Percentiles rank a stretch among this genome's conserved stretches.
Evolutionary conservation across 2,797 vertebrate species (phyloP).

Genomic region (Limnodromus scolopaceus): DNA sequence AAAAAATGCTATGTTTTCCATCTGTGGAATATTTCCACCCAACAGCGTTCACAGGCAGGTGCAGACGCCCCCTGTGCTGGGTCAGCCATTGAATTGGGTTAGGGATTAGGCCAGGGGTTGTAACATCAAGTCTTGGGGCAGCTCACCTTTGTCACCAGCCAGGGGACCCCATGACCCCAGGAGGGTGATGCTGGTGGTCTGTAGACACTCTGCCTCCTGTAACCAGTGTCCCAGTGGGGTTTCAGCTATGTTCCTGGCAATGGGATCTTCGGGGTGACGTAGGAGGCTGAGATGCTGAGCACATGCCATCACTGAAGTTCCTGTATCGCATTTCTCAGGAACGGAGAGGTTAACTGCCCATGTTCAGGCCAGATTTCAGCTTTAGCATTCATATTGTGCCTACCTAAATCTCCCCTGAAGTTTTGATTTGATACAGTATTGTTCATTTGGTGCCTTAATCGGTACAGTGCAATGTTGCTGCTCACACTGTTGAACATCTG

Average conservation of each 20-base stretch:
- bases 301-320: not conserved
- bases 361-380: constrained; percentile 13
- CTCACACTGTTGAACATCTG: not conserved
- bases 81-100: not conserved
- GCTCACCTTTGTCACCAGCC: not conserved
- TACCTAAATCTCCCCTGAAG: constrained; percentile 33
- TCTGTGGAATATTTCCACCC: not conserved
- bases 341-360: not conserved
- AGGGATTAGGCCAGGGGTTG: not conserved
- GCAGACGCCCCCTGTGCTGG: accelerated
- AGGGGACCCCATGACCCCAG: accelerated
- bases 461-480: not conserved
- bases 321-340: constrained; percentile 25
- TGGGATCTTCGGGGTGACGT: not conserved
- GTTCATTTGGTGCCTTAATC: not conserved
- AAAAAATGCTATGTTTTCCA: not conserved
- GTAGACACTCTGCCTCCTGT: not conserved
- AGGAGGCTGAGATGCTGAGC: not conserved
- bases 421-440: constrained; percentile 1
- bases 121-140: not conserved
- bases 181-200: not conserved
- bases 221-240: not conserved
- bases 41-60: not conserved
- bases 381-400: not conserved
- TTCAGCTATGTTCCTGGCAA: not conserved